Evolutionary conservation across 2,113 vertebrate species (phyloP).

Genomic region (Cinclus cinclus): DNA sequence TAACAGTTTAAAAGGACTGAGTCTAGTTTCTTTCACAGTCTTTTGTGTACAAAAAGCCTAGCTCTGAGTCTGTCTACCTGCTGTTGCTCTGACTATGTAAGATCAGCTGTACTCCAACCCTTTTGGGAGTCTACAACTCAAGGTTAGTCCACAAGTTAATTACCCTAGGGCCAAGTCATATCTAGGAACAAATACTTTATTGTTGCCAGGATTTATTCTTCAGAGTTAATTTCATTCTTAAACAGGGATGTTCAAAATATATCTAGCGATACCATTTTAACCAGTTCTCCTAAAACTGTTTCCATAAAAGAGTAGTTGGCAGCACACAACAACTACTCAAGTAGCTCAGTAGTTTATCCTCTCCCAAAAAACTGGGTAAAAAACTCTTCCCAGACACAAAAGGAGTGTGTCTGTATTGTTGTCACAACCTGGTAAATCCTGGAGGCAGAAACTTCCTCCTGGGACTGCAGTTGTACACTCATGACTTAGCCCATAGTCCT

Average conservation of each 20-base stretch:
- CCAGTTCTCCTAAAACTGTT: background rate
- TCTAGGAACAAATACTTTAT: background rate
- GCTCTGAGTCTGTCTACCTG: background rate
- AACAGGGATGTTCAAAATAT: background rate
- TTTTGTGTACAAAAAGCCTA: background rate
- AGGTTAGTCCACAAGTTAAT: background rate
- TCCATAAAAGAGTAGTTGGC: background rate
- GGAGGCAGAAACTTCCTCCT: background rate
- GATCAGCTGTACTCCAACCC: background rate
- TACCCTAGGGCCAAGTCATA: background rate
- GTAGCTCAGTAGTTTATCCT: background rate
- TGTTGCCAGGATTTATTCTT: background rate
- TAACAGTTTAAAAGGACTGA: background rate
- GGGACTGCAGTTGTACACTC: fast-evolving
- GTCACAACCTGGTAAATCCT: background rate
- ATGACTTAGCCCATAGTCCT: background rate
- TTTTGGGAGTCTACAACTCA: background rate
- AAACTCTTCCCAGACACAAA: background rate
- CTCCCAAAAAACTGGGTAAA: background rate
- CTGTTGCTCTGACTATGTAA: background rate
- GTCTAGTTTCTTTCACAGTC: background rate
- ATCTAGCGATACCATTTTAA: background rate
- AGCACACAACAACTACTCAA: background rate
- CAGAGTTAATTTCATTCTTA: background rate
- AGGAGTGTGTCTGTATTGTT: background rate